Evolutionary conservation across 1,140 invertebrate genomes (phyloP).

Genomic region (Potamilus streckersoni): DNA sequence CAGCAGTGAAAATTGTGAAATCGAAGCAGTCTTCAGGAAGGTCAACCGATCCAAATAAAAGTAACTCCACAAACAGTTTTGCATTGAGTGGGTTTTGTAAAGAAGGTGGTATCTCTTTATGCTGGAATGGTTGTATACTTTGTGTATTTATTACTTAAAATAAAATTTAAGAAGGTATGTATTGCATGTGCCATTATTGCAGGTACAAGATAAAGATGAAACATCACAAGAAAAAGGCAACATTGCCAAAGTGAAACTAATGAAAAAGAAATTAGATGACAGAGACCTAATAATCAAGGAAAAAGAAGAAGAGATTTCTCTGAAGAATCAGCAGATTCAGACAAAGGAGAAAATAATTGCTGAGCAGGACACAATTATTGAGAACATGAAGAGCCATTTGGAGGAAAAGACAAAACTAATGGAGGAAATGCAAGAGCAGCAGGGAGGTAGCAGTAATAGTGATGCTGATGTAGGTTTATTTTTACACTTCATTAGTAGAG

Average conservation of each 20-base stretch:
- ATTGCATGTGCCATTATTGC: background rate
- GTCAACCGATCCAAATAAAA: too few relatives aligned
- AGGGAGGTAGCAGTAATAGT: constrained; percentile 24
- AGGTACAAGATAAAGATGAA: constrained; percentile 16
- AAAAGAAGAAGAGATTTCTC: constrained; percentile 51
- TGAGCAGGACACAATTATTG: constrained; percentile 53
- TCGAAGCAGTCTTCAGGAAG: too few relatives aligned
- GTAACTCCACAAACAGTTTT: background rate
- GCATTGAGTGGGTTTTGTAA: background rate
- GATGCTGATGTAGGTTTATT: constrained; percentile 30
- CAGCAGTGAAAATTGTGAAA: too few relatives aligned
- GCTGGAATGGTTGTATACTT: background rate
- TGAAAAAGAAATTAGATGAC: constrained; percentile 63
- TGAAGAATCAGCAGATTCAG: constrained; percentile 52
- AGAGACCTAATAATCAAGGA: constrained; percentile 54
- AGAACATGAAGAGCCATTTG: constrained; percentile 54
- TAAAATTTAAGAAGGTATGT: background rate
- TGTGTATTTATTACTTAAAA: background rate
- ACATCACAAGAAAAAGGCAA: constrained; percentile 39
- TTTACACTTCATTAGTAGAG: background rate
- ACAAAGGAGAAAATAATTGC: constrained; percentile 59
- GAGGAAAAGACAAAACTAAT: constrained; percentile 60
- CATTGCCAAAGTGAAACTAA: constrained; percentile 50
- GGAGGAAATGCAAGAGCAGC: constrained; percentile 39
- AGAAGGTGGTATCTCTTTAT: constrained; percentile 3